A percentile compares a stretch with the other conserved stretches of the same genome.
These are phyloP conservation scores for Acanthiza pusilla DNA, from an alignment of 2,797 vertebrate genomes.

Conservation along the genomic window DNA sequence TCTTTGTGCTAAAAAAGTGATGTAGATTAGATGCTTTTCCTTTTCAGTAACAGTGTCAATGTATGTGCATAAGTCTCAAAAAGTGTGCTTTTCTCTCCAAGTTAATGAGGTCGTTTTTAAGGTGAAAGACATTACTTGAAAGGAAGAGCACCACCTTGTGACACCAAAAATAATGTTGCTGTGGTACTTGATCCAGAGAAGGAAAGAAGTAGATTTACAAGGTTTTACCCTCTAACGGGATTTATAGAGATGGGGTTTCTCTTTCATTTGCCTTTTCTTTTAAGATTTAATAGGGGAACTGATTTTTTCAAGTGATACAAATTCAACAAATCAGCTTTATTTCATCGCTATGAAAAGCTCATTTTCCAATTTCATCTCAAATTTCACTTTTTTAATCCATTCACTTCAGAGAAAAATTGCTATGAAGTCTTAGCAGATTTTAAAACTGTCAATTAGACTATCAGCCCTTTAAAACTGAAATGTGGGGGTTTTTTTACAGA, in stretches of 20 bases:
- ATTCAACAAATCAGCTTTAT: slow-evolving; percentile 26
- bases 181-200: not conserved
- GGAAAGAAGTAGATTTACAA: not conserved
- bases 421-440: slow-evolving; percentile 18
- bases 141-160: slow-evolving; percentile 59
- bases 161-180: not conserved
- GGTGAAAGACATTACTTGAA: slow-evolving; percentile 15
- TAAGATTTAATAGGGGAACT: not conserved
- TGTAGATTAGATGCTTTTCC: not conserved
- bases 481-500: not conserved
- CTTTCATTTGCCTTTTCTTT: slow-evolving; percentile 7
- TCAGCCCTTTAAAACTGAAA: not conserved
- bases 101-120: slow-evolving; percentile 15
- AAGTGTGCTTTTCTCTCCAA: not conserved
- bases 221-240: not conserved
- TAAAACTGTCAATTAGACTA: not conserved
- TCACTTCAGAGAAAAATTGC: not conserved
- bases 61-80: not conserved
- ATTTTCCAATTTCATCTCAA: not conserved
- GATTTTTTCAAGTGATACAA: slow-evolving; percentile 14
- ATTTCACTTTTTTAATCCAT: not conserved
- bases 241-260: not conserved
- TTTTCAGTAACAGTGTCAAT: not conserved
- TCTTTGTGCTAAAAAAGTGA: not conserved
- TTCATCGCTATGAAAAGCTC: slow-evolving; percentile 16